Percentiles rank a stretch among this genome's conserved stretches.
Evolutionary conservation across 1,140 invertebrate species (phyloP).

Genomic region (Capitella teleta): DNA sequence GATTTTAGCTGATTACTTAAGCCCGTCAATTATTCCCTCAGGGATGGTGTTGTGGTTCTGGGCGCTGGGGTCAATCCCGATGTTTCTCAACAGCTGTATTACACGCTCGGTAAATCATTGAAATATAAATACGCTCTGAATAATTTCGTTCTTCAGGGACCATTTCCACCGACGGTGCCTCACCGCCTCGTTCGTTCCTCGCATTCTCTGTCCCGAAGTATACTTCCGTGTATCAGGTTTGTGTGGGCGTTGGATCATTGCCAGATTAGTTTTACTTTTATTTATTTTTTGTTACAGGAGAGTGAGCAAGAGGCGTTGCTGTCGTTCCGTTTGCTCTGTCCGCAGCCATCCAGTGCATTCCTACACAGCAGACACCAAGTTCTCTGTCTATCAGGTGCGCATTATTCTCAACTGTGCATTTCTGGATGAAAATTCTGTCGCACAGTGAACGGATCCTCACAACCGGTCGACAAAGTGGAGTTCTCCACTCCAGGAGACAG

Average conservation of each 20-base stretch:
- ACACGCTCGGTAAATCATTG: constrained; percentile 53
- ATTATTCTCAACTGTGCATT: neutral
- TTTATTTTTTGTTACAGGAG: too few species aligned
- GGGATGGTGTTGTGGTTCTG: constrained; percentile 58
- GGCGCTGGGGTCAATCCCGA: constrained; percentile 58
- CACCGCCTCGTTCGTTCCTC: neutral
- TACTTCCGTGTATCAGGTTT: constrained; percentile 36
- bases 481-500: constrained; percentile 1
- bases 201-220: constrained; percentile 53
- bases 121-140: neutral
- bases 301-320: too few species aligned
- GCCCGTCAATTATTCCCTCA: constrained; percentile 36
- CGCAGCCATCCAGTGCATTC: neutral
- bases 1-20: too few species aligned
- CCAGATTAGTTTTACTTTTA: too few species aligned
- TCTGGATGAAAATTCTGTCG: neutral
- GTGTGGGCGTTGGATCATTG: too few species aligned
- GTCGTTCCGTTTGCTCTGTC: too few species aligned
- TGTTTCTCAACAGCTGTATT: constrained; percentile 53
- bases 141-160: constrained; percentile 3
- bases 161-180: neutral
- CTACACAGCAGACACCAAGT: neutral
- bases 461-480: constrained; percentile 2
- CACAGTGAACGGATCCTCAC: neutral
- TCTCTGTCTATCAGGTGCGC: neutral